A percentile compares a stretch with the other conserved stretches of the same genome.
Conservation (phyloP, 1,140 invertebrate species). For the Bactericera cockerelli region DNA sequence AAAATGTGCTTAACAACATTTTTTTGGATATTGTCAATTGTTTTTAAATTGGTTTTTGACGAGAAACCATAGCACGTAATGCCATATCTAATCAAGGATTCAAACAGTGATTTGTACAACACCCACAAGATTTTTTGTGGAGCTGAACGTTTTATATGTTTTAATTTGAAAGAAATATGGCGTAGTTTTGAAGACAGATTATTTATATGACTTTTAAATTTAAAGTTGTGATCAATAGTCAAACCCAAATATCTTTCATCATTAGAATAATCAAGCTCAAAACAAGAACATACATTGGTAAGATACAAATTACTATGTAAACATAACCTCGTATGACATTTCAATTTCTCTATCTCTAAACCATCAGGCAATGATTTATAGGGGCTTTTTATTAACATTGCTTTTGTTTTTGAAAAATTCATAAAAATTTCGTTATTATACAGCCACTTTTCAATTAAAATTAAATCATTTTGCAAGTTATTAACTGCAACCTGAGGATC, state of each 20-base stretch:
- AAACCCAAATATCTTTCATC: background rate
- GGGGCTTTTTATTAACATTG: background rate
- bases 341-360: background rate
- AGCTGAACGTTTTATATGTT: background rate
- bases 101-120: conserved; percentile 4
- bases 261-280: background rate
- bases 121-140: background rate
- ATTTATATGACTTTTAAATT: background rate
- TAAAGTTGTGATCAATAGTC: background rate
- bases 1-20: background rate
- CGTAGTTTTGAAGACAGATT: background rate
- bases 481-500: background rate
- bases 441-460: conserved; percentile 1
- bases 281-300: background rate
- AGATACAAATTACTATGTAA: background rate
- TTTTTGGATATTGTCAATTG: background rate
- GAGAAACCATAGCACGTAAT: background rate
- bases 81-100: background rate
- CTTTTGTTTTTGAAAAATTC: background rate
- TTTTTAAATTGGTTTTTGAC: background rate
- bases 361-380: background rate
- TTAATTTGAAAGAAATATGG: background rate
- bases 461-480: background rate
- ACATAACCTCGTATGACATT: conserved; percentile 3
- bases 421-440: conserved; percentile 7